Conservation (phyloP, 2,888 invertebrate species). For the Ditylenchus weischeri region DNA sequence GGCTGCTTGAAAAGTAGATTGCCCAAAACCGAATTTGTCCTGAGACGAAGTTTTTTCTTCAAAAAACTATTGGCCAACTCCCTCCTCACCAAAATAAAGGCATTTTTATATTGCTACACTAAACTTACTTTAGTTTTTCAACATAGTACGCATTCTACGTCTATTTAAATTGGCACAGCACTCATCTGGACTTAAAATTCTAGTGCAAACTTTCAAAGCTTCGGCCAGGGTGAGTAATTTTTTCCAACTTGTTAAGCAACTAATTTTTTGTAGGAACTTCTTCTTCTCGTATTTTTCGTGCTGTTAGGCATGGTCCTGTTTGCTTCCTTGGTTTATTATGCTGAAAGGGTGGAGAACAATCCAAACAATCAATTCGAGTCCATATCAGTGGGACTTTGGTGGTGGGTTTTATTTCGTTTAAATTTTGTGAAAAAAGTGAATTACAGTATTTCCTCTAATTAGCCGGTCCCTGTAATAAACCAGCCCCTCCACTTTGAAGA, state of each 20-base stretch:
- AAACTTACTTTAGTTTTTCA: slow-evolving; percentile 59
- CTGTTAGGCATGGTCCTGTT: slow-evolving; percentile 87
- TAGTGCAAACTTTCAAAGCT: slow-evolving; percentile 74
- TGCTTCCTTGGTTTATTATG: slow-evolving; percentile 88
- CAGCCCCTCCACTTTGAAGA: no score
- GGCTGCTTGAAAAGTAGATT: no score
- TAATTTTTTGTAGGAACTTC: slow-evolving; percentile 72
- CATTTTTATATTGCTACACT: background rate
- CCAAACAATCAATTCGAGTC: slow-evolving; percentile 51
- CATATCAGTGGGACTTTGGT: slow-evolving; percentile 53
- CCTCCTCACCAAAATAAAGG: no score
- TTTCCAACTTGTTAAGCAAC: background rate
- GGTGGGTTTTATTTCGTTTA: slow-evolving; percentile 26
- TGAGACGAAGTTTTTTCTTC: no score
- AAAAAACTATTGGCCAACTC: no score
- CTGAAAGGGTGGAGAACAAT: slow-evolving; percentile 69
- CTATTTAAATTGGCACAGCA: slow-evolving; percentile 62
- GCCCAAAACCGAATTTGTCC: no score
- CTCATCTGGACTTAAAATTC: slow-evolving; percentile 75
- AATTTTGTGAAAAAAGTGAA: no score
- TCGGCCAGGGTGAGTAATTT: slow-evolving; percentile 21
- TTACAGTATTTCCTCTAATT: no score
- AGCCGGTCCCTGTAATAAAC: no score
- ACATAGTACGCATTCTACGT: slow-evolving; percentile 61
- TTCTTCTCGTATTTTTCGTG: slow-evolving; percentile 87